These are phyloP conservation scores for Luidia sarsii DNA, from an alignment of 53 echinoderm and acorn worm genomes.

Conservation along the genomic window DNA sequence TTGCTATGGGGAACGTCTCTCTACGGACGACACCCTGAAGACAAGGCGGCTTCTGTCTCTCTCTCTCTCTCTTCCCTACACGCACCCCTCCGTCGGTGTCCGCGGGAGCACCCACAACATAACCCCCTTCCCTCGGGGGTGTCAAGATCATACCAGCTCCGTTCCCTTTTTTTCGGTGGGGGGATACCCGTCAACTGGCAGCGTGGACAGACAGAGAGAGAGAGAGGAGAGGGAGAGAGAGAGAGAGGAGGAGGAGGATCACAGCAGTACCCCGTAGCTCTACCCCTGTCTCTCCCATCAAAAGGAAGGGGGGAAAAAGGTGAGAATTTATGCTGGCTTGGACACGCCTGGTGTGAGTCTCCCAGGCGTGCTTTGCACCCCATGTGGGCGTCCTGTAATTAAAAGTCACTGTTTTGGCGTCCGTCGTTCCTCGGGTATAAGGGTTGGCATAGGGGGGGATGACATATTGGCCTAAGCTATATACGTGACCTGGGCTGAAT, in stretches of 20 bases:
- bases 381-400: slow-evolving; percentile 17
- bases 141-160: no score
- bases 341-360: slow-evolving; percentile 47
- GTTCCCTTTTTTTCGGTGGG: no score
- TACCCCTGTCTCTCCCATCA: no score
- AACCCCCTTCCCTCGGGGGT: no score
- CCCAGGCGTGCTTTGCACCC: slow-evolving; percentile 41
- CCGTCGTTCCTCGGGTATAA: background rate
- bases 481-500: slow-evolving; percentile 39
- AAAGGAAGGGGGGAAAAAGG: slow-evolving; percentile 4
- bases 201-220: no score
- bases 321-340: slow-evolving; percentile 44
- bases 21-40: slow-evolving; percentile 2
- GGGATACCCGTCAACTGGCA: no score
- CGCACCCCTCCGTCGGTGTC: no score
- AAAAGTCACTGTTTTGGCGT: slow-evolving; percentile 16
- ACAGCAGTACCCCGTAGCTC: no score
- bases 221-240: no score
- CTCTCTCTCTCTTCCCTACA: background rate
- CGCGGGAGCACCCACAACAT: no score
- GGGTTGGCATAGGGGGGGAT: slow-evolving; percentile 13
- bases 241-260: no score
- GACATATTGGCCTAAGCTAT: slow-evolving; percentile 4
- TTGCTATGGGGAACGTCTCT: background rate
- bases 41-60: background rate